A percentile compares a stretch with the other conserved stretches of the same genome.
phyloP scores from a whole-genome alignment of 2,113 vertebrate species.

The Pavo muticus region DNA sequence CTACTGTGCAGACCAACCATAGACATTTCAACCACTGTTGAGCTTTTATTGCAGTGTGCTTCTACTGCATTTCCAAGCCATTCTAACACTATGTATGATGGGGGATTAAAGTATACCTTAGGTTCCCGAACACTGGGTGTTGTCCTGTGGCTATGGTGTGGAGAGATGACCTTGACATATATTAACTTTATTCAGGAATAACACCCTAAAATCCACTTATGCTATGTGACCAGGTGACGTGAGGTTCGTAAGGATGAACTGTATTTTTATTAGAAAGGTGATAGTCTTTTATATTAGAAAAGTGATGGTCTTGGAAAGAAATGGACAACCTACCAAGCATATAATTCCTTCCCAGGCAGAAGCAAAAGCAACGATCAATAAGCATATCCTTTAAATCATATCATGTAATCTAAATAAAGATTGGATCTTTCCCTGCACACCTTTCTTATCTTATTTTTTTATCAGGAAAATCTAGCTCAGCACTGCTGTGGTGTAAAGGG shows the following conservation, averaged over 20 bases:
- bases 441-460: not conserved
- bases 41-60: not conserved
- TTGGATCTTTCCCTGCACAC: not conserved
- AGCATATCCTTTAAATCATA: not conserved
- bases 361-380: not conserved
- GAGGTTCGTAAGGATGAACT: not conserved
- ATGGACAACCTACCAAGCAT: not conserved
- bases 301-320: not conserved
- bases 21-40: not conserved
- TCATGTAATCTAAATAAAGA: not conserved
- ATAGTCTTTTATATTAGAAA: not conserved
- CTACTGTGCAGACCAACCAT: not conserved
- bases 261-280: not conserved
- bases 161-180: not conserved
- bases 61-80: not conserved
- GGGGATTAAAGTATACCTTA: not conserved
- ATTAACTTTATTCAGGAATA: not conserved
- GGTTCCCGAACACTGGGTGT: not conserved
- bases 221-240: not conserved
- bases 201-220: not conserved
- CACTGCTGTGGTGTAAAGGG: fast-evolving
- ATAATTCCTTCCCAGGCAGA: not conserved
- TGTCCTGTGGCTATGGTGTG: fast-evolving
- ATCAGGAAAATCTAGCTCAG: not conserved
- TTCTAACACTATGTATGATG: not conserved